Evolutionary conservation across 2,113 vertebrate genomes (phyloP), one percentile per base, ranked within the genome.

Genomic region (Laticauda colubrina): DNA sequence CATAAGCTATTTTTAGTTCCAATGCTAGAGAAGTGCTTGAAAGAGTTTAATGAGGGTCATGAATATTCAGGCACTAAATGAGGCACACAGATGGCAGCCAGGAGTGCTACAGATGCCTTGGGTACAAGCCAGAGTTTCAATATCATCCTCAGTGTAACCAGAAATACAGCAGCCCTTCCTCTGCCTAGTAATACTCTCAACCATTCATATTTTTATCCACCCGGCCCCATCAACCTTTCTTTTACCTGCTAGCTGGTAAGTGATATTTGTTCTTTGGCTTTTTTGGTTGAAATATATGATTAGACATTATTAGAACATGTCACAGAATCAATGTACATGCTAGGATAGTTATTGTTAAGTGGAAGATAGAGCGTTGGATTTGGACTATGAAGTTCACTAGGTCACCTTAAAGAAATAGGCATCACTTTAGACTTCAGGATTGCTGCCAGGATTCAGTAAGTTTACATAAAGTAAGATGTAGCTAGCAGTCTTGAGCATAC

Each of bases 101-200:
- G 96, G 96, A 97, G 96, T 96, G 96, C 95, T 97, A 96, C 96
- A 97, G 97, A 97, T 96, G 96, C 96, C 95, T 93, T 97, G 96
- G 95, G 96, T 88, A 14, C 0, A 87, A 94, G 96, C 95, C 96
- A 97, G 94, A 64, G 91, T 95, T 92, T 93, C 93, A 1, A 21
- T 0, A 0, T 94, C 93, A 96, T 91, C 64, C 54, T 48, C 94
- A 92, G 92, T 90, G 88, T 89, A 95, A 95, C 0, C 4, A 94
- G 92, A 0, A 0, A 95, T 81, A 95, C 29, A 89, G 48, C 91
- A 51, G 57, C 91, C 45, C 51, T 94, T 75, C 45, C 57, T 89
- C 88, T 45, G 21, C 89, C 56, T 93, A 57, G 55, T n/a, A 64
- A 55, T 23, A 55, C 34, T 89, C 34, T 85, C 69, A 54, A 43